Base-by-base conservation (phyloP, 1,140 invertebrate genomes). In the Lamellibrachia luymesi region DNA sequence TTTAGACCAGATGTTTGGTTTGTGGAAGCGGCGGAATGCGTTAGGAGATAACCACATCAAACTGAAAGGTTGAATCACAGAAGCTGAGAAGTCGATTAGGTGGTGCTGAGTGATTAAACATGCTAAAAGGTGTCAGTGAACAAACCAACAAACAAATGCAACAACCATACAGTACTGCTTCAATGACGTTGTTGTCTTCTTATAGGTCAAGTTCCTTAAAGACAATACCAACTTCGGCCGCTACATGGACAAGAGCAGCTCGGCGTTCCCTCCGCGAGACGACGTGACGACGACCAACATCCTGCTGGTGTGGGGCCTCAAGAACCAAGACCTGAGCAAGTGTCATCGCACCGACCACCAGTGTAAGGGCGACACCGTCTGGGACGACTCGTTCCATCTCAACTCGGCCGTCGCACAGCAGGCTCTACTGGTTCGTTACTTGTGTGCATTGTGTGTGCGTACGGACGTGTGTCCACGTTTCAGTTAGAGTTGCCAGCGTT, bases 281-380 rank as follows among this genome's bases (percentile, higher is more conserved):
- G 50, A 80, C 13, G 51, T 90, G 1, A n/a, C 50, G 64, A 93
- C 51, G 25, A 90, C 90, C 17, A 27, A 91, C 10, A 92, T 95
- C 13, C 93, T 93, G 90, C 91, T 95, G 64, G 94, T 94, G 8
- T 95, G 95, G 95, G 95, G 95, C n/a, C 93, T 95, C 5, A 93
- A 92, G 90, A 93, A 94, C 56, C 94, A 93, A 52, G 94, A 95
- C 64, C 91, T 95, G 91, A 92, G 92, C 25, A 51, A 17, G 51
- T 95, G 95, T 80, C 93, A 95, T 90, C 94, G 94, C 90, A 93
- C 94, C 0, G 94, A 94, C 27, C 17, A 10, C 27, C 49, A 94
- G n/a, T 95, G 95, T 92, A 91, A 50, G 0, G 95, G 95, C 0
- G 89, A 92, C 38, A 92, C 93, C 22, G 90, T 91, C 5, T 94